Evolutionary conservation across 2,113 vertebrate genomes (phyloP), one percentile per base, ranked within the genome.

Genomic region (Onychostruthus taczanowskii): DNA sequence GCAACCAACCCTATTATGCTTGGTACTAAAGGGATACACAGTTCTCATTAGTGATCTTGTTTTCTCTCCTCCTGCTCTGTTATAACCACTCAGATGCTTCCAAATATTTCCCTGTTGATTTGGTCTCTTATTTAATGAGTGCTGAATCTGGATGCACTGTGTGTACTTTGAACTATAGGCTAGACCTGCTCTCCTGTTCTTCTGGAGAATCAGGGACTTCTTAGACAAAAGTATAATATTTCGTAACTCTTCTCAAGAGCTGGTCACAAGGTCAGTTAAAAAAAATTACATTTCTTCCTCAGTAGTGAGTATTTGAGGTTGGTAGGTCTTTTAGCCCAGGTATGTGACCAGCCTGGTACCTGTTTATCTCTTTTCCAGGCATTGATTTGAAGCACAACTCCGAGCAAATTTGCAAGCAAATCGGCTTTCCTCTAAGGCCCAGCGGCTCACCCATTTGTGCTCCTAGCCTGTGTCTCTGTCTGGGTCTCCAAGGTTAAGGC

Each of bases 1-100:
- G 66, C 52, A 75, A 81, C 52, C 33, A 91, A 28, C 61, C 18
- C 69, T 41, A 41, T 92, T 89, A 86, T 61, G 52, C n/a, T 78
- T 84, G 59, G 56, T 66, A 79, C 81, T 95, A 94, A 95, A 95
- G 93, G 87, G 96, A 87, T 20, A 44, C 43, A 20, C 24, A 68
- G 80, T 76, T 82, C 89, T 95, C 81, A 73, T 90, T 87, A 94
- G 93, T 52, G 81, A 68, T 82, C 74, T 87, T 95, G 69, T 96
- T 94, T 94, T 92, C 69, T 74, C 56, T 89, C 69, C 66, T 89
- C 64, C 89, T 81, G 80, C 78, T 89, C 84, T 61, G 16, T 87
- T 93, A 89, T 21, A 92, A 75, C 62, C 49, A 21, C 74, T 75
- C 26, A 62, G 73, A 89, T 56, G 31, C 62, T 89, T 91, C 77